These are phyloP conservation scores for Eubucco bourcierii DNA, from an alignment of 2,113 vertebrate genomes.

Conservation along the genomic window DNA sequence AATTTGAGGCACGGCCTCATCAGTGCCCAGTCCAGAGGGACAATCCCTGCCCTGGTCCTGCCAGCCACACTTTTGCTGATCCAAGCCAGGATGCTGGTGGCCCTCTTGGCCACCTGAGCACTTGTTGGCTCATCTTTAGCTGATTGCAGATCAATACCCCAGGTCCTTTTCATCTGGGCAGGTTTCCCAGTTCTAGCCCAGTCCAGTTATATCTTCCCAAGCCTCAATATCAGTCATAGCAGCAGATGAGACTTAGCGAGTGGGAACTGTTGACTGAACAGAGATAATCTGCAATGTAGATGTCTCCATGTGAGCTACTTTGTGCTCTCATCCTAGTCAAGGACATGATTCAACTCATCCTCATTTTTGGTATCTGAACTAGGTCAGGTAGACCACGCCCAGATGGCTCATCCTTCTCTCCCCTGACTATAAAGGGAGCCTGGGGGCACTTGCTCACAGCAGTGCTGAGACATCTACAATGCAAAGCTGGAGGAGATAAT, in stretches of 20 bases:
- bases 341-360: background rate
- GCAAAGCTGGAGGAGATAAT: background rate
- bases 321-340: fast-evolving
- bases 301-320: background rate
- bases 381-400: background rate
- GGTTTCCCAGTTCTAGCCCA: background rate
- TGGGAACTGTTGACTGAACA: background rate
- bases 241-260: background rate
- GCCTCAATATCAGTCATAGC: background rate
- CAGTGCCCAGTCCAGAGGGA: background rate
- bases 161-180: background rate
- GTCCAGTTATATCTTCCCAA: background rate
- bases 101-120: background rate
- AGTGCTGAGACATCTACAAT: background rate
- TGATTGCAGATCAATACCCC: background rate
- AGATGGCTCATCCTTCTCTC: background rate
- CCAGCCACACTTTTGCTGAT: background rate
- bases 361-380: background rate
- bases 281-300: background rate
- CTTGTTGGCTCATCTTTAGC: background rate
- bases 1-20: background rate
- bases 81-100: background rate
- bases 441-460: background rate
- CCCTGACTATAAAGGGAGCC: background rate
- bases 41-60: background rate